Conservation (phyloP, 2,113 vertebrate species). For the Corythornis madagascariensis region DNA sequence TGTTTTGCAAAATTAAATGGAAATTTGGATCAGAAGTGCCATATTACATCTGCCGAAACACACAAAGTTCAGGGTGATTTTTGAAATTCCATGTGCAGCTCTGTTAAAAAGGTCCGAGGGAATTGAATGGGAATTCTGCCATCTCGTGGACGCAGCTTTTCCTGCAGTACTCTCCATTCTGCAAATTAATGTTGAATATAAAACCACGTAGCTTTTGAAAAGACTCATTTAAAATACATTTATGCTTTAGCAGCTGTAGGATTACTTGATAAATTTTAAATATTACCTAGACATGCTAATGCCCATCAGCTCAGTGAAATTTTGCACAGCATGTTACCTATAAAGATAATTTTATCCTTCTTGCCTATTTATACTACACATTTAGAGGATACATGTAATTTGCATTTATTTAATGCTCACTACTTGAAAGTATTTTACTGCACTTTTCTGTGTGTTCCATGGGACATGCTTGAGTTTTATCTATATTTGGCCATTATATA, state of each 20-base stretch:
- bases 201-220: not conserved
- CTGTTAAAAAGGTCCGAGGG: not conserved
- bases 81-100: not conserved
- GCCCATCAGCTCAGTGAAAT: not conserved
- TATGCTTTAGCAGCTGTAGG: not conserved
- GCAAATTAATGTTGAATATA: not conserved
- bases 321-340: not conserved
- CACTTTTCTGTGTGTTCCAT: not conserved
- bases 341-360: not conserved
- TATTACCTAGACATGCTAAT: not conserved
- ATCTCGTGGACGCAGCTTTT: slow-evolving; percentile 60
- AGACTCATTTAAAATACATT: not conserved
- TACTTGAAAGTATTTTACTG: not conserved
- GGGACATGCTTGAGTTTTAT: not conserved
- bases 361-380: not conserved
- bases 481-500: not conserved
- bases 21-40: slow-evolving; percentile 22
- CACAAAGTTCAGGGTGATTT: not conserved
- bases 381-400: not conserved
- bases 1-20: slow-evolving; percentile 1
- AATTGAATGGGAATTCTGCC: slow-evolving; percentile 75
- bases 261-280: not conserved
- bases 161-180: not conserved
- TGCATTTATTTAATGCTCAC: not conserved
- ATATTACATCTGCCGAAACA: slow-evolving; percentile 16